A percentile compares a stretch with the other conserved stretches of the same genome.
phyloP scores from a whole-genome alignment of 2,888 invertebrate species.

The Myopa testacea region DNA sequence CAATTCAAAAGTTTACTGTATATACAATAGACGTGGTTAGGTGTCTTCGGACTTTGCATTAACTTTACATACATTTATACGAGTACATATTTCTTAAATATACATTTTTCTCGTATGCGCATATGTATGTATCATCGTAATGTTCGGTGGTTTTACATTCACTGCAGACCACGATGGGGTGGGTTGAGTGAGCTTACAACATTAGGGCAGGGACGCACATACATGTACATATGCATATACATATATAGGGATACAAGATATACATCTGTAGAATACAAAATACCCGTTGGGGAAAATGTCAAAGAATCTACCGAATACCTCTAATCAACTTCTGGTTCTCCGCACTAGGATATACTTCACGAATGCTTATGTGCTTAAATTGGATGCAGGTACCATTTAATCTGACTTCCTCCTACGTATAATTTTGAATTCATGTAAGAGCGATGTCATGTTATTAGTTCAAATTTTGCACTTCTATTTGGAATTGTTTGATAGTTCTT shows the following conservation, averaged over 20 bases:
- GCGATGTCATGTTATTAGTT: too few relatives aligned
- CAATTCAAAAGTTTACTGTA: too few relatives aligned
- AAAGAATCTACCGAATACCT: neutral
- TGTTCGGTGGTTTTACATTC: neutral
- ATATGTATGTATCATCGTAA: neutral
- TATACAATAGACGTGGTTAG: neutral
- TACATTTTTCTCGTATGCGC: neutral
- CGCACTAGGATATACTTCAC: neutral
- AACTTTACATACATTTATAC: neutral
- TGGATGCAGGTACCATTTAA: neutral
- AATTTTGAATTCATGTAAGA: too few relatives aligned
- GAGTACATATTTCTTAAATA: neutral
- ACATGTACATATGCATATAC: neutral
- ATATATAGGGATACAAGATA: neutral
- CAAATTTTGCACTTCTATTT: too few relatives aligned
- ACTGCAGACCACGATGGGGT: neutral
- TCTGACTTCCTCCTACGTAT: too few relatives aligned
- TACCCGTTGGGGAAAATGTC: constrained; percentile 54
- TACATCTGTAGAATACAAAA: constrained; percentile 58
- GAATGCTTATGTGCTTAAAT: neutral
- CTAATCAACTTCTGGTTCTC: neutral
- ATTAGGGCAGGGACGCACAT: neutral
- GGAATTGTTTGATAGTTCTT: too few relatives aligned
- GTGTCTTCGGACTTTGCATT: neutral
- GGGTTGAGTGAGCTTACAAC: neutral